These are phyloP conservation scores for Florisuga fusca DNA, from an alignment of 2,797 vertebrate genomes.

Conservation along the genomic window DNA sequence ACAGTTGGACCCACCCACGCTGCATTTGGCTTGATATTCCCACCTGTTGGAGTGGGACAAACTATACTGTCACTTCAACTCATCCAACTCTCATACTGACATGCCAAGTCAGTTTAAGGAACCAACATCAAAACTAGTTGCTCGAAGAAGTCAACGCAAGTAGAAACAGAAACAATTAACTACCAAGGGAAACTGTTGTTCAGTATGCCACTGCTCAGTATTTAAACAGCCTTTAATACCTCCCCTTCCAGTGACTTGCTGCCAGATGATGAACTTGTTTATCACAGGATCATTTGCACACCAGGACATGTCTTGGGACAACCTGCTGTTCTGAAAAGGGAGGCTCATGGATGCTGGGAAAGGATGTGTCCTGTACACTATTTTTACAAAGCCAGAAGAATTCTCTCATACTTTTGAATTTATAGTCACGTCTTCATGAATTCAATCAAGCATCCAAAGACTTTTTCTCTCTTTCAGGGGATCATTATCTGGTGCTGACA, in stretches of 20 bases:
- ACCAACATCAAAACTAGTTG: background rate
- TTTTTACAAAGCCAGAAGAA: background rate
- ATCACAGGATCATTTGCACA: background rate
- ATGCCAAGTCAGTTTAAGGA: background rate
- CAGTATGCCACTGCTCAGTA: background rate
- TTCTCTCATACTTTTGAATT: background rate
- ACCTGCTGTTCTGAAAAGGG: background rate
- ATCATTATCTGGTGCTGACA: background rate
- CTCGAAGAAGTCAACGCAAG: background rate
- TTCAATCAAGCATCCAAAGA: background rate
- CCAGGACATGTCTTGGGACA: background rate
- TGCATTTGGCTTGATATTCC: background rate
- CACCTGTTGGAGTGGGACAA: background rate
- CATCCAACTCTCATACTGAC: background rate
- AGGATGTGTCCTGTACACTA: background rate
- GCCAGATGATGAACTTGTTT: background rate
- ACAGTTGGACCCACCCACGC: background rate
- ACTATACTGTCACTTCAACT: background rate
- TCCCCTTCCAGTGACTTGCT: background rate
- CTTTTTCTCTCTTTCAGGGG: background rate
- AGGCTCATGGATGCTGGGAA: fast-evolving
- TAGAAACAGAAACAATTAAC: background rate
- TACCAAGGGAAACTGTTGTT: background rate
- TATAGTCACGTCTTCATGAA: background rate
- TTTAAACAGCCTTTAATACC: fast-evolving